phyloP scores from a whole-genome alignment of 2,113 vertebrate genomes.

The Meleagris gallopavo region DNA sequence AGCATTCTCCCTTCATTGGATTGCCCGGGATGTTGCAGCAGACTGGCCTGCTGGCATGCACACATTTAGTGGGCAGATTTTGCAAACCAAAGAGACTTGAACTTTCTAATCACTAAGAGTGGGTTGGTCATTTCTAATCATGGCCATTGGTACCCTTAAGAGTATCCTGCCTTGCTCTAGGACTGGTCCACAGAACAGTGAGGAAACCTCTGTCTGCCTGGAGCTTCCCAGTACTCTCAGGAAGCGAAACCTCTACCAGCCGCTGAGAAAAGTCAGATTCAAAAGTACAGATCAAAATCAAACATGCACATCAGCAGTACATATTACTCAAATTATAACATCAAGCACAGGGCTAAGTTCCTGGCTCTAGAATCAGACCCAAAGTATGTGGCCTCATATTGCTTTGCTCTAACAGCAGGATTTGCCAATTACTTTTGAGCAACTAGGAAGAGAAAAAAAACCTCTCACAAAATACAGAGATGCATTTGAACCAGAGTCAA shows the following conservation, averaged over 20 bases:
- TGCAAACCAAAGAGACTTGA: not conserved
- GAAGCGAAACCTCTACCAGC: not conserved
- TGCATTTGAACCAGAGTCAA: constrained; percentile 49
- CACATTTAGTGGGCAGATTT: not conserved
- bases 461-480: not conserved
- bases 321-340: not conserved
- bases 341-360: not conserved
- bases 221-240: not conserved
- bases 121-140: not conserved
- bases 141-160: not conserved
- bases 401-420: not conserved
- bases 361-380: not conserved
- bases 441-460: not conserved
- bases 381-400: not conserved
- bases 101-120: not conserved
- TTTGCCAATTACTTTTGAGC: constrained; percentile 19
- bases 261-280: not conserved
- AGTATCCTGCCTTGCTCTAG: not conserved
- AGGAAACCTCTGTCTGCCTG: not conserved
- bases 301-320: not conserved
- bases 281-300: not conserved
- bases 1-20: not conserved
- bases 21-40: rapidly evolving
- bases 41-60: not conserved
- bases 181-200: not conserved